Evolutionary conservation across 2,113 vertebrate species (phyloP).

Genomic region (Xiphias gladius): DNA sequence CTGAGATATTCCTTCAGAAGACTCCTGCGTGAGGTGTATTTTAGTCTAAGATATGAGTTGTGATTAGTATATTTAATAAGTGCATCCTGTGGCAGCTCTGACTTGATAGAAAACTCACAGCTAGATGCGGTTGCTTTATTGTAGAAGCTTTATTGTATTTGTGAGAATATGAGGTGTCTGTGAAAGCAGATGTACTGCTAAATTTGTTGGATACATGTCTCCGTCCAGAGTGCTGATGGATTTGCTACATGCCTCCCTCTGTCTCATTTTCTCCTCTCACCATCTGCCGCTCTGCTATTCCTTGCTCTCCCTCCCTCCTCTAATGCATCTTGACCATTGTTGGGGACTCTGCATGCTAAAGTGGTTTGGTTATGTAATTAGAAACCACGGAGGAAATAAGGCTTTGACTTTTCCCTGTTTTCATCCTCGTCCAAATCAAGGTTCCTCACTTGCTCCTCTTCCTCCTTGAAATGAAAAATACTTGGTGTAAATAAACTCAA

Average conservation of each 20-base stretch:
- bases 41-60: conserved; percentile 14
- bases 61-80: conserved; percentile 26
- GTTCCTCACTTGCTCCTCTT: not conserved
- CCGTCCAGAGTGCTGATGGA: conserved; percentile 29
- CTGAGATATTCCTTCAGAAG: conserved; percentile 29
- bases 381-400: conserved; percentile 21
- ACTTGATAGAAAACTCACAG: conserved; percentile 24
- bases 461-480: conserved; percentile 1
- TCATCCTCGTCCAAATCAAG: conserved; percentile 10
- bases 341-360: conserved; percentile 33
- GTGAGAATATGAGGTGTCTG: conserved; percentile 11
- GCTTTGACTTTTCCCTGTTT: conserved; percentile 32
- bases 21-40: conserved; percentile 21
- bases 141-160: conserved; percentile 25
- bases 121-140: not conserved
- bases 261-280: conserved; percentile 47
- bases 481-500: not conserved
- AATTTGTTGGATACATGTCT: conserved; percentile 40
- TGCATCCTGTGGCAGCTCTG: not conserved
- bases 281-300: conserved; percentile 38
- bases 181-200: conserved; percentile 42
- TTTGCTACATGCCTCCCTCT: conserved; percentile 25
- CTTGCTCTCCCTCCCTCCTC: conserved; percentile 31
- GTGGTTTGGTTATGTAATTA: conserved; percentile 47
- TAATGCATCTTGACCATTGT: conserved; percentile 51